Base-by-base conservation (phyloP, 2,797 vertebrate genomes). In the Esox masquinongy region DNA sequence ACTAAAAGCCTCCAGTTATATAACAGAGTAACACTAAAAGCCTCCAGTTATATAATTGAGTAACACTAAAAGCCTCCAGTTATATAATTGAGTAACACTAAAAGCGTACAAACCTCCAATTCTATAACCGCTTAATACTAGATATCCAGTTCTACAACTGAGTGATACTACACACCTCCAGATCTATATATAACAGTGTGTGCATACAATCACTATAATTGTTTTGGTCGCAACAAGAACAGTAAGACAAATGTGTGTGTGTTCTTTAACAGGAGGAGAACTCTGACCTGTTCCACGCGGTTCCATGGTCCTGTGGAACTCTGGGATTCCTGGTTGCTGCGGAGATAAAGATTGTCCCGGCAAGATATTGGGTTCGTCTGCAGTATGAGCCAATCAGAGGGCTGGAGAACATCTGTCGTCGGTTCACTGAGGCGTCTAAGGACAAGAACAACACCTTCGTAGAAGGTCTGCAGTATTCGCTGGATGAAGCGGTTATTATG, bases 291-390 rank as follows among this genome's bases (percentile, higher is more conserved):
- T 99, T 98, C 93, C 97, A 99, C 15, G 96, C 97, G 0, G 95
- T 99, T 74, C 98, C 98, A 4, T 99, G 98, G 98, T 99, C 98
- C 83, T 99, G 97, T 73, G 98, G 98, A 56, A 99, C 98, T 24
- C 92, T 99, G 90, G 98, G 97, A 22, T 99, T 99, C 91, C 93
- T 99, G 91, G 98, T 99, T 53, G 96, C 97, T 1, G 97, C 97
- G 0, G 98, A 99, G 93, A 96, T 99, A 81, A 95, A 95, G 78
- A 99, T 99, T 77, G 94, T 99, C 76, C 97, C 98, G 0, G 94
- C 95, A 47, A 96, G 95, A 85, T 87, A 95, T 75, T 99, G 96
- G 74, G 91, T 99, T 83, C 96, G 92, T 89, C 93, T 99, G 81
- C 88, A 64, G 67, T 99, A 98, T 0, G 80, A 96, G 82, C 95